phyloP scores from a whole-genome alignment of 1,140 invertebrate species.

The Listronotus oregonensis region DNA sequence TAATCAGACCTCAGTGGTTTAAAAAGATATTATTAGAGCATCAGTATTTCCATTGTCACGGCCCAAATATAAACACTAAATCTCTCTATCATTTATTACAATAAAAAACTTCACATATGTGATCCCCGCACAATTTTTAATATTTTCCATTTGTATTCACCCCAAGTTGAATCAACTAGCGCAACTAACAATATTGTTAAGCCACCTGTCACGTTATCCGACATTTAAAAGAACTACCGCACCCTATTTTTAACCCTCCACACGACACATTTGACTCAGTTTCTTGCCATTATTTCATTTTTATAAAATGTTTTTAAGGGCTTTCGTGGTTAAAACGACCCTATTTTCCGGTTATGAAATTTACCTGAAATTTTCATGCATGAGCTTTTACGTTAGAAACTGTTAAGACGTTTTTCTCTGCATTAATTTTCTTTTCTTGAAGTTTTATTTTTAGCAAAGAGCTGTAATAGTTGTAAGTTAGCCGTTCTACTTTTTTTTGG shows the following conservation, averaged over 20 bases:
- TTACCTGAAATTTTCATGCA: too few relatives aligned
- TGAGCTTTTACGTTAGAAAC: too few relatives aligned
- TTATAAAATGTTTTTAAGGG: slow-evolving; percentile 19
- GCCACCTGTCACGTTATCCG: slow-evolving; percentile 12
- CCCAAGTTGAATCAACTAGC: slow-evolving; percentile 10
- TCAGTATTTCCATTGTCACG: slow-evolving; percentile 19
- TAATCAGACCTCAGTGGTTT: too few relatives aligned
- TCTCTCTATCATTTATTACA: slow-evolving; percentile 16
- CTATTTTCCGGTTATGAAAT: too few relatives aligned
- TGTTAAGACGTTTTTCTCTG: too few relatives aligned
- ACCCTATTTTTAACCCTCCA: slow-evolving; percentile 10
- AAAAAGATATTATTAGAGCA: slow-evolving; percentile 5
- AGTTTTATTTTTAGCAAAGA: too few relatives aligned
- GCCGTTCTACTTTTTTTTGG: too few relatives aligned
- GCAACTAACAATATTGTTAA: slow-evolving; percentile 23
- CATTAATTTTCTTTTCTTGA: too few relatives aligned
- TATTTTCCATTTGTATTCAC: slow-evolving; percentile 2
- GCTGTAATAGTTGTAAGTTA: too few relatives aligned
- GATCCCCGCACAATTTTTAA: slow-evolving; percentile 2
- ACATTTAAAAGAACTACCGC: slow-evolving; percentile 4
- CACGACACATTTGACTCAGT: slow-evolving; percentile 11
- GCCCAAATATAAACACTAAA: slow-evolving; percentile 21
- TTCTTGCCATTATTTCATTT: slow-evolving; percentile 19
- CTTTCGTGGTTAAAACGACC: not conserved
- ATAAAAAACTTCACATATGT: slow-evolving; percentile 18